Base-by-base conservation (phyloP, 2,113 vertebrate genomes). In the Thamnophis sirtalis region DNA sequence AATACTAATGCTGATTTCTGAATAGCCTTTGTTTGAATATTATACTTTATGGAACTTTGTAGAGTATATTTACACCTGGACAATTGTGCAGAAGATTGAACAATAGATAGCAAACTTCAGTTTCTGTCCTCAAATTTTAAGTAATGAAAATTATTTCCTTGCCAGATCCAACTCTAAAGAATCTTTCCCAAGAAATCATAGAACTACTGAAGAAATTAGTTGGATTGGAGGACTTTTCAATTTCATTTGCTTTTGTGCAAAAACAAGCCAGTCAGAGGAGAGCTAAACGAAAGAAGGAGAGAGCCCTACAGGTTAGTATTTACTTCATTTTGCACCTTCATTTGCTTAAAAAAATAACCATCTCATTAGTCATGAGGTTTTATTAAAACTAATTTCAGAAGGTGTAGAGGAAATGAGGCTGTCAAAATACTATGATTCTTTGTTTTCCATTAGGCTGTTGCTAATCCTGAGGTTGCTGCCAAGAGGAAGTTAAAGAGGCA, bases 401-500 rank as follows among this genome's bases (percentile, higher is more conserved):
- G 17, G 4, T 73, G 73, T 54, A 43, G 9, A 19, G 5, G 38
- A 58, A 21, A 1, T 51, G 53, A 56, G 17, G 50, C 85, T 38
- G 3, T 38, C 1, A 85, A 22, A 17, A 56, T 9, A 2, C 8
- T 3, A 63, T 49, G 7, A 22, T 48, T 90, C n/a, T 88, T 53
- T 85, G 90, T 95, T 90, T 95, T 90, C 94, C 91, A 28, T 90
- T 92, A 99, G 99, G 98, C 98, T 60, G 99, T 99, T 50, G 97
- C 98, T 0, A 99, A 99, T 96, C 99, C 99, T 0, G 99, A 99
- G n/a, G 94, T 99, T 19, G 99, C 99, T 80, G 99, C 99, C 26
- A 98, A 98, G 97, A 99, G 98, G 96, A 99, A 99, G 94, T 92
- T 99, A 49, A 99, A 99, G 96, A 99, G 98, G 95, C 98, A 99